Evolutionary conservation across 1,140 invertebrate species (phyloP), one percentile per base, ranked within the genome.

Genomic region (Stegodyphus dumicola): DNA sequence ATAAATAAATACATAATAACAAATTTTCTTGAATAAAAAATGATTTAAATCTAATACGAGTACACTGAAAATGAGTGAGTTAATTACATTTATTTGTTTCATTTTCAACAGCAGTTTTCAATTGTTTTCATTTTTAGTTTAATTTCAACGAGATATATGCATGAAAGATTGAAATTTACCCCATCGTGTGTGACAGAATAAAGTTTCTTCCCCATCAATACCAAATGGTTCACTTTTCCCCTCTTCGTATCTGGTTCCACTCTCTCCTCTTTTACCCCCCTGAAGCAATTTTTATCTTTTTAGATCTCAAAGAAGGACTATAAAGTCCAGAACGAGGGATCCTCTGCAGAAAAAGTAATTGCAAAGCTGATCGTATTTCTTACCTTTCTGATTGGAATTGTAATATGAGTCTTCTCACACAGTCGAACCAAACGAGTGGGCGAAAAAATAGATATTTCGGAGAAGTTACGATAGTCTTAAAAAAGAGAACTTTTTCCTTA

Each of bases 271-370:
- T 11, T 56, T 60, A 5, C 53, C 10, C 9, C 13, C 18, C 66
- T 3, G 33, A 33, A 33, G 33, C 33, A 33, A 33, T 33, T 33
- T 33, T 33, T 18, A n/a, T 75, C 13, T 11, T 75, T 48, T 18
- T 48, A 56, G 73, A 75, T 54, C 17, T 75, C 53, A 7, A 75
- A 60, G n/a, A 60, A 18, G 73, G 73, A 54, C 60, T 52, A 75
- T 75, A 75, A 60, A 75, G 73, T 75, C 5, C 9, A 56, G 73
- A 7, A 75, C 33, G 33, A 33, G 33, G 33, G 33, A 33, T 33
- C 33, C 33, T 33, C 33, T 33, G 33, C 33, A 33, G 33, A 33
- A 33, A 33, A 33, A 60, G 56, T 60, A 60, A 60, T 60, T 60
- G 56, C 56, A 60, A 15, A 60, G 9, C 9, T 15, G 56, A 60